Conservation (phyloP, 2,113 vertebrate genomes). For the Syrrhaptes paradoxus region DNA sequence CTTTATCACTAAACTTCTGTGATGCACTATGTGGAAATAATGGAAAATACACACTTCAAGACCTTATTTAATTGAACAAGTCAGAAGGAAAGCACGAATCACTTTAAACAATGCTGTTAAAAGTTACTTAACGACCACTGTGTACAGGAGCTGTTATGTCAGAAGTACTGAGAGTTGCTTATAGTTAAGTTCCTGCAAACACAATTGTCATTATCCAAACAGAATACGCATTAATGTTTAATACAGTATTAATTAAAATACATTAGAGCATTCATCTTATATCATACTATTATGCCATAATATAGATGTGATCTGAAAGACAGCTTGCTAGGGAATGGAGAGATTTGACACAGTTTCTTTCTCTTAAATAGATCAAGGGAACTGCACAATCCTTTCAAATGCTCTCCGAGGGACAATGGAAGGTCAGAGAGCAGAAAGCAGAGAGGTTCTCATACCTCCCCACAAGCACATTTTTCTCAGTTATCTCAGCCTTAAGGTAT, state of each 20-base stretch:
- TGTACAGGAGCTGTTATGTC: not conserved
- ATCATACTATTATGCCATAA: not conserved
- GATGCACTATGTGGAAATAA: not conserved
- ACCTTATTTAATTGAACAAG: not conserved
- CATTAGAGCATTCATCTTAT: not conserved
- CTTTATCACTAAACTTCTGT: not conserved
- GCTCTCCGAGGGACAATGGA: conserved; percentile 44
- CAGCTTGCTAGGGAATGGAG: conserved; percentile 30
- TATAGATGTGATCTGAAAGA: conserved; percentile 51
- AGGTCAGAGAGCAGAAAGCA: conserved; percentile 50
- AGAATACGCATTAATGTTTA: not conserved
- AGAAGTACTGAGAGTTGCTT: not conserved
- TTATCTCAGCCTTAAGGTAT: not conserved
- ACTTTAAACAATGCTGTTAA: not conserved
- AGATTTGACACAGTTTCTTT: conserved; percentile 64
- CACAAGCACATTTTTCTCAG: not conserved
- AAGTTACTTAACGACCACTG: not conserved
- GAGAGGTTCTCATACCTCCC: not conserved
- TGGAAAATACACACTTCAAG: not conserved
- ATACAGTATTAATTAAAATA: conserved; percentile 31
- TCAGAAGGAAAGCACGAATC: not conserved
- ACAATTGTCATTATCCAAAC: not conserved
- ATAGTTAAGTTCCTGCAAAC: not conserved
- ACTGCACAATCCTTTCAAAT: conserved; percentile 15
- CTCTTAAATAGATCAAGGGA: conserved; percentile 65